phyloP scores from a whole-genome alignment of 1,140 invertebrate species.

The Calycopis cecrops region DNA sequence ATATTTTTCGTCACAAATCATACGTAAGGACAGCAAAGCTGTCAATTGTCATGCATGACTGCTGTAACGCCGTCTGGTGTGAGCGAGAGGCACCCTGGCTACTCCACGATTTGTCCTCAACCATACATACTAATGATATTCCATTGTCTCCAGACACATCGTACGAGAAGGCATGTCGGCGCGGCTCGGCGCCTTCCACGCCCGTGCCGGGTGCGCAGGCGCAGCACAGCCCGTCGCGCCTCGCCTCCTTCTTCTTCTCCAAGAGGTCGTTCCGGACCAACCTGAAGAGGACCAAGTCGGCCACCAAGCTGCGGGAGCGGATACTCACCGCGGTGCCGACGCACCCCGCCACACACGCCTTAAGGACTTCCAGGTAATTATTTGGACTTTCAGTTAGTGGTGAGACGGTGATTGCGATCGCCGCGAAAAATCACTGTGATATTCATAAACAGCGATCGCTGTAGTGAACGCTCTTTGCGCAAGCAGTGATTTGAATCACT shows the following conservation, averaged over 20 bases:
- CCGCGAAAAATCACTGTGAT: too few species aligned
- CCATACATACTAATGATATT: constrained; percentile 8
- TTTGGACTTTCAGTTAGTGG: too few species aligned
- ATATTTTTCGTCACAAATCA: too few species aligned
- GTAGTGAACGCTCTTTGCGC: too few species aligned
- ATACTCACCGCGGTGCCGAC: constrained; percentile 67
- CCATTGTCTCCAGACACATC: constrained; percentile 84
- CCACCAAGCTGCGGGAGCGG: constrained; percentile 86
- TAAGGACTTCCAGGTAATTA: constrained; percentile 80
- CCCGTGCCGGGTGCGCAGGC: constrained; percentile 80
- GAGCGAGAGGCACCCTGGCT: too few species aligned
- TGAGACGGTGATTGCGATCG: too few species aligned
- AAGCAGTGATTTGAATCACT: too few species aligned
- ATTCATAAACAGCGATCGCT: too few species aligned
- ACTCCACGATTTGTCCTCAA: too few species aligned
- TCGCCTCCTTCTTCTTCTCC: constrained; percentile 89
- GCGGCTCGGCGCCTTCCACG: constrained; percentile 88
- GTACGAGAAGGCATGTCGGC: constrained; percentile 91
- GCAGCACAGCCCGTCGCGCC: constrained; percentile 73
- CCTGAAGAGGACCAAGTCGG: constrained; percentile 94
- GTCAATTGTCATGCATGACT: too few species aligned
- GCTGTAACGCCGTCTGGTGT: too few species aligned
- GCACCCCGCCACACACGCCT: constrained; percentile 68
- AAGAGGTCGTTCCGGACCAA: constrained; percentile 91
- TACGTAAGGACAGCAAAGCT: too few species aligned